Evolutionary conservation across 2,113 vertebrate species (phyloP), one percentile per base, ranked within the genome.

Genomic region (Cichladusa arquata): DNA sequence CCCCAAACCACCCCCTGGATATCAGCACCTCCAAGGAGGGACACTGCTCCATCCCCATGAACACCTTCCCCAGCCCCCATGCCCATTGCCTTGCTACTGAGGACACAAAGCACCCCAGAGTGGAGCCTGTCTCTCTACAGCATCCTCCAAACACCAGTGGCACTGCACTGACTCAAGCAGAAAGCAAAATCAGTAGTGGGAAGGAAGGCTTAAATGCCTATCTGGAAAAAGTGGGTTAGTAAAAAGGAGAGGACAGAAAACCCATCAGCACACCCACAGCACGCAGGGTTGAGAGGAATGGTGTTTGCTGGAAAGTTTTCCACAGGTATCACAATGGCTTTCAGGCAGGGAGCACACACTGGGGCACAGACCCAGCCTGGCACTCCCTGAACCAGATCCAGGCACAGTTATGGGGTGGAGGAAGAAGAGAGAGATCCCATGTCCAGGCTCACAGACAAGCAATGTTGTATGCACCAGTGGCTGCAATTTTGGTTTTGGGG

Each of bases 1-100:
- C 38, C 34, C 3, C 2, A 78, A 81, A 31, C 9, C 11, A 1
- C 0, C 14, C 25, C 23, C 0, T 0, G 4, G 42, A 31, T 9
- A 66, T 8, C 47, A 57, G 45, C 42, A 28, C 18, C 34, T 45
- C n/a, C 40, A 20, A 86, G 70, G 23, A 56, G 9, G 19, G 22
- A 22, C 5, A 26, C 23, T 8, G 7, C 60, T 90, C 47, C 51
- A 18, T 28, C 47, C 20, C 69, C 65, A 38, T 0, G 0, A 73
- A 50, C 1, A 2, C 4, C 25, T 51, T 8, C 34, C 23, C 14
- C 40, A 40, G 38, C 8, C 25, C 40, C 40, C 3, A 5, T 0
- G 16, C 9, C 34, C 54, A 24, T 0, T 18, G 1, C 50, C 19
- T 38, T 11, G 2, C 53, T 47, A 2, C 48, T 3, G 10, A 26